These are phyloP conservation scores for Dendrocincla fuliginosa DNA, from an alignment of 2,797 vertebrate species.

Conservation along the genomic window DNA sequence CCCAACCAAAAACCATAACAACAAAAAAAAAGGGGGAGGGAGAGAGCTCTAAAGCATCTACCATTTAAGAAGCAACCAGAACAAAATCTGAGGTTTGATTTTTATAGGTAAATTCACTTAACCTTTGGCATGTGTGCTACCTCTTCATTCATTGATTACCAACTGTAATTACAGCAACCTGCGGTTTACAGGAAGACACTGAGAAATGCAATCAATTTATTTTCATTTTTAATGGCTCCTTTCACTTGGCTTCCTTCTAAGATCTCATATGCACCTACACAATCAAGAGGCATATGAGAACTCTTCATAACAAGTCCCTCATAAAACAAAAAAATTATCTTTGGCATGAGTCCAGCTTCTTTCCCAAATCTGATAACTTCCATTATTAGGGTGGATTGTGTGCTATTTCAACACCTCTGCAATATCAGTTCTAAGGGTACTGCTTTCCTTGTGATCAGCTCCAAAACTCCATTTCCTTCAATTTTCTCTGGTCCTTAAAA, in stretches of 20 bases:
- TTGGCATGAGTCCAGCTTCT: neutral
- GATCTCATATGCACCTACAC: neutral
- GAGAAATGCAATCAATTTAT: neutral
- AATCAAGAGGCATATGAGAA: neutral
- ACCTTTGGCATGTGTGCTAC: neutral
- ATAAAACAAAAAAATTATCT: neutral
- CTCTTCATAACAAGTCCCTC: neutral
- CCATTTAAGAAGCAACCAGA: neutral
- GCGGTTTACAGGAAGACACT: neutral
- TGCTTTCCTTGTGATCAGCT: neutral
- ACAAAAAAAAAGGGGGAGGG: neutral
- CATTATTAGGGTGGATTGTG: neutral
- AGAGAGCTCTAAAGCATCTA: neutral
- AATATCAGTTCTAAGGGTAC: neutral
- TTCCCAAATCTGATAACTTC: neutral
- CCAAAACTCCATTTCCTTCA: neutral
- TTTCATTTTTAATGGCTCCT: neutral
- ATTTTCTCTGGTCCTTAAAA: slow-evolving; percentile 22
- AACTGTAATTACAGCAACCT: neutral
- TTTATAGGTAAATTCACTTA: neutral
- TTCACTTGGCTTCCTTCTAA: neutral
- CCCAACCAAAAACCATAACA: no score
- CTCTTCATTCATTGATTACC: neutral
- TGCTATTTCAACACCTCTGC: neutral
- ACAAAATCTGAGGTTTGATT: neutral